Base-by-base conservation (phyloP, 1,140 invertebrate genomes). In the Bactericera cockerelli region DNA sequence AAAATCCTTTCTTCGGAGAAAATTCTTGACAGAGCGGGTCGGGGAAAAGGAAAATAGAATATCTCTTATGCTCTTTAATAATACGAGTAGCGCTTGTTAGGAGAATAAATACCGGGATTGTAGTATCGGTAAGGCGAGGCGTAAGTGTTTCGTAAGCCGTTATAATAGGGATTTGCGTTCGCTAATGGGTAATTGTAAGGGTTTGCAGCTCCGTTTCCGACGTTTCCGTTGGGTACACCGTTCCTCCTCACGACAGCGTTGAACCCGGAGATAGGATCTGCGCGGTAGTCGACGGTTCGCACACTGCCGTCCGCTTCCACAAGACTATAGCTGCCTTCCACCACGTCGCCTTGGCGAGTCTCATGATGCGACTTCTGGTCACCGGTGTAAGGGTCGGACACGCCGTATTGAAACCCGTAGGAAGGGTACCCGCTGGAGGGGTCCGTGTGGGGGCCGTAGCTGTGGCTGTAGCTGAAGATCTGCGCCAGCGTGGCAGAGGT, bases 391-490 rank as follows among this genome's bases (percentile, higher is more conserved):
- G 72, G 71, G 59, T 77, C 76, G 61, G 74, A 70, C 1, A 79
- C 76, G 14, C 71, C 72, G 66, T 80, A 79, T 58, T 75, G 73
- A 66, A 72, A 79, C 25, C 70, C 68, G 63, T 79, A 79, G 13
- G 71, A 68, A 22, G 69, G 69, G 58, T 67, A 49, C 8, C 22
- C 42, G 22, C 19, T 19, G 42, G 4, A 31, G 28, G 28, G 28
- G 13, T 31, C 28, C 13, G 28, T 31, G 13, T 31, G 28, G 13
- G 28, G 28, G 13, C 28, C 28, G 13, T 6, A 6, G 4, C 4
- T 13, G 13, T 31, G 4, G 28, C 13, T 4, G 28, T 31, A 31
- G 28, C 4, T 13, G 28, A 31, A 4, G 13, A 13, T 6, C 13
- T 31, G 28, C 4, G 28, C 28, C 4, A 31, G 13, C 13, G 28